Conservation (phyloP, 2,888 invertebrate species). For the Athrips mouffetella region DNA sequence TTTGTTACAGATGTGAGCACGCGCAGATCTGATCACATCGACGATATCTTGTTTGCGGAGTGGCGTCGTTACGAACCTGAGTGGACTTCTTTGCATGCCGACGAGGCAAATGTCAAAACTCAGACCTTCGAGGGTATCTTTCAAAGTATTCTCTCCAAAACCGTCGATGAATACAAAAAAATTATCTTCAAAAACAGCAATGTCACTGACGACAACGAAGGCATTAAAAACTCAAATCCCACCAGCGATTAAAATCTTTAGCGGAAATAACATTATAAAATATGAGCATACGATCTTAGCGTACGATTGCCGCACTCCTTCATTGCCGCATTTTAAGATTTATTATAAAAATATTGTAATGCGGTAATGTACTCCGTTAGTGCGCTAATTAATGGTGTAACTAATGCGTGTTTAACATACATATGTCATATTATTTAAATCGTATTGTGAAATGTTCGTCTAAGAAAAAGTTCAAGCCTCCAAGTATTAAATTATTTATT, state of each 20-base stretch:
- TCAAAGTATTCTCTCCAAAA: slow-evolving; percentile 60
- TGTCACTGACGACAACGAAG: not conserved
- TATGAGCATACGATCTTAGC: too few relatives aligned
- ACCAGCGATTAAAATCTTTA: not conserved
- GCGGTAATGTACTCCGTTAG: too few relatives aligned
- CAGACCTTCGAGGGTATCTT: slow-evolving; percentile 68
- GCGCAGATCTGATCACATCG: slow-evolving; percentile 65
- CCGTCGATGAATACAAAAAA: slow-evolving; percentile 63
- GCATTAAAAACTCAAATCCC: not conserved
- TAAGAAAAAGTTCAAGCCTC: not conserved
- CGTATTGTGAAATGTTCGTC: too few relatives aligned
- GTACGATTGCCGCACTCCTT: too few relatives aligned
- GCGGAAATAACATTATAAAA: too few relatives aligned
- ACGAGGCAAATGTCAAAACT: slow-evolving; percentile 62
- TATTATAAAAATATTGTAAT: too few relatives aligned
- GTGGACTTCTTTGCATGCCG: slow-evolving; percentile 62
- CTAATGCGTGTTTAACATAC: too few relatives aligned
- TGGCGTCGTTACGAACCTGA: slow-evolving; percentile 70
- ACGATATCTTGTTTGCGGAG: slow-evolving; percentile 65
- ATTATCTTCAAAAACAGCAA: slow-evolving; percentile 16
- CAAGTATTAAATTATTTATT: slow-evolving; percentile 51
- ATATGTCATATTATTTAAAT: too few relatives aligned
- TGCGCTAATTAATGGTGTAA: too few relatives aligned
- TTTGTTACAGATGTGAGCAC: slow-evolving; percentile 49
- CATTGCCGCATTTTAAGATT: too few relatives aligned